phyloP scores from a whole-genome alignment of 2,888 invertebrate genomes.

The Xanthia icteritia region DNA sequence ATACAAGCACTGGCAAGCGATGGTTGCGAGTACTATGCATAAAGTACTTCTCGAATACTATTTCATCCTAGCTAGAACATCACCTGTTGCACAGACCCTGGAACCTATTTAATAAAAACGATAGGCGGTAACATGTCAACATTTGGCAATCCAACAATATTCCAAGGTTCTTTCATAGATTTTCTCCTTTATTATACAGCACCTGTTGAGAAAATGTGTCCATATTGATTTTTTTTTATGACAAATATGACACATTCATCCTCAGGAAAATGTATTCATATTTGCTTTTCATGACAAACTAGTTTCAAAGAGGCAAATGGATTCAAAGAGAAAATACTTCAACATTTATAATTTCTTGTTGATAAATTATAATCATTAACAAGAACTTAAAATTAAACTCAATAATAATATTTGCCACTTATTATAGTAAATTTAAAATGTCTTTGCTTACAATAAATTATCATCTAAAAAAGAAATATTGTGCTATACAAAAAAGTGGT shows the following conservation, averaged over 20 bases:
- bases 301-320: background rate
- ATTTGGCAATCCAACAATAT: too few species aligned
- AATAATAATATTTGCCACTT: background rate
- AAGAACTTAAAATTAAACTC: background rate
- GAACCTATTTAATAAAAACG: too few species aligned
- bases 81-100: too few species aligned
- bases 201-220: too few species aligned
- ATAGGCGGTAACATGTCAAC: too few species aligned
- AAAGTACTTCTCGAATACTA: too few species aligned
- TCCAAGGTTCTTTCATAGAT: too few species aligned
- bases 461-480: background rate
- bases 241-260: background rate
- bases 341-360: background rate
- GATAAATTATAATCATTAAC: background rate
- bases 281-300: background rate
- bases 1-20: too few species aligned
- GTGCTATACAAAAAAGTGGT: background rate
- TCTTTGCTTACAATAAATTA: background rate
- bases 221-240: background rate
- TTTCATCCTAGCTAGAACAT: too few species aligned
- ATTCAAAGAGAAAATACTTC: background rate
- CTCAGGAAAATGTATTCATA: background rate
- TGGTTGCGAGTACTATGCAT: too few species aligned
- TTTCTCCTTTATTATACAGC: too few species aligned
- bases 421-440: background rate